A percentile compares a stretch with the other conserved stretches of the same genome.
Conservation (phyloP, 2,888 invertebrate genomes). For the Oscheius onirici region DNA sequence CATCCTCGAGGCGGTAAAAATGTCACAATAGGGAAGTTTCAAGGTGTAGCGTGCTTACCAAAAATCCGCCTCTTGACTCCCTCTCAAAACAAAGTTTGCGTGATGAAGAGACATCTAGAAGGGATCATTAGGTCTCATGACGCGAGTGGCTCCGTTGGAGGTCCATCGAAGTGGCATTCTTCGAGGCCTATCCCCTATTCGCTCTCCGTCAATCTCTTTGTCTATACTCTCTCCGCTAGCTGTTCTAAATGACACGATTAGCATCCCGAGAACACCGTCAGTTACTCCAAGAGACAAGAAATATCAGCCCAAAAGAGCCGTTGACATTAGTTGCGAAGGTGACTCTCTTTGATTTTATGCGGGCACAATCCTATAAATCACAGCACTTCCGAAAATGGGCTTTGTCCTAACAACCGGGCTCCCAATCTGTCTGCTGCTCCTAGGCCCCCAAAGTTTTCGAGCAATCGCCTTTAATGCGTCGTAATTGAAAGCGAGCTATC, state of each 20-base stretch:
- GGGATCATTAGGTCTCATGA: not conserved
- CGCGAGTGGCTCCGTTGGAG: slow-evolving; percentile 9
- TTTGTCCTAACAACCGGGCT: not conserved
- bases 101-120: not conserved
- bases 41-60: not conserved
- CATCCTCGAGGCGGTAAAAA: not conserved
- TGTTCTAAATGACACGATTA: slow-evolving; percentile 23
- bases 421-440: not conserved
- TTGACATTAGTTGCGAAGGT: slow-evolving; percentile 18
- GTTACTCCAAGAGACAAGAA: slow-evolving; percentile 14
- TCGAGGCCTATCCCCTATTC: not conserved
- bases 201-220: slow-evolving; percentile 2
- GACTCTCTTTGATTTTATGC: not conserved
- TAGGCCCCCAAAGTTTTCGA: slow-evolving; percentile 5
- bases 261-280: slow-evolving; percentile 4
- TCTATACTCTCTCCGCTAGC: slow-evolving; percentile 15
- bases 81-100: slow-evolving; percentile 1
- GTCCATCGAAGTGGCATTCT: slow-evolving; percentile 2
- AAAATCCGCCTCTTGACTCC: slow-evolving; percentile 5
- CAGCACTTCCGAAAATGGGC: not conserved
- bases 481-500: slow-evolving; percentile 20
- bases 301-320: not conserved
- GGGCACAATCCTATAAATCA: not conserved
- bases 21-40: slow-evolving; percentile 15
- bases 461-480: slow-evolving; percentile 15